Conservation (phyloP, 2,113 vertebrate species). For the Hemiscyllium ocellatum region DNA sequence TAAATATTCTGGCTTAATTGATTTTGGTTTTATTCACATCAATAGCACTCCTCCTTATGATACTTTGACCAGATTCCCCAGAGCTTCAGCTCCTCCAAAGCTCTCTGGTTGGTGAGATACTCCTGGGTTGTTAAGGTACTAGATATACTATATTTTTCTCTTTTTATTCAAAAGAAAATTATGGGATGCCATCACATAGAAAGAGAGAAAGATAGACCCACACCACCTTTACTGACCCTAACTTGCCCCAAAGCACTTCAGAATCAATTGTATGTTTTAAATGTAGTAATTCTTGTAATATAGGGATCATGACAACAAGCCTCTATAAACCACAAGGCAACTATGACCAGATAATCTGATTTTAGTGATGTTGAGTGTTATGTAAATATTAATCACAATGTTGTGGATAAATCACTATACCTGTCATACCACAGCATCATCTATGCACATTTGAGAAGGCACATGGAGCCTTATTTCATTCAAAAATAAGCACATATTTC, state of each 20-base stretch:
- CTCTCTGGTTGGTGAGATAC: constrained; percentile 66
- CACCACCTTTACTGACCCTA: not conserved
- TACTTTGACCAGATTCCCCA: constrained; percentile 66
- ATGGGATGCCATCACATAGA: not conserved
- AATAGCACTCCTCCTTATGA: constrained; percentile 64
- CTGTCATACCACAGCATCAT: not conserved
- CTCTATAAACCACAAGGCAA: not conserved
- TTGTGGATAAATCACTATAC: not conserved
- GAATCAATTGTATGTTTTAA: not conserved
- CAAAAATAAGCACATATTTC: too few species aligned
- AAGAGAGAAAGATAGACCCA: not conserved
- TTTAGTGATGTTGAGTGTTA: too few species aligned
- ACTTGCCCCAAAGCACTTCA: not conserved
- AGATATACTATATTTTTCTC: constrained; percentile 8
- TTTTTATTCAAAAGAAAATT: not conserved
- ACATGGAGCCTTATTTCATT: not conserved
- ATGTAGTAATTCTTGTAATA: not conserved
- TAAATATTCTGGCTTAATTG: constrained; percentile 24
- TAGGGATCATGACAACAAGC: not conserved
- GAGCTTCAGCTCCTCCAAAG: constrained; percentile 67
- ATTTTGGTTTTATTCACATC: constrained; percentile 42
- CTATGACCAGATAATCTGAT: not conserved
- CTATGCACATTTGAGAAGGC: not conserved
- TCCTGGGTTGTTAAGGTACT: constrained; percentile 58
- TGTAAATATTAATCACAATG: not conserved